A percentile compares a stretch with the other conserved stretches of the same genome.
These are phyloP conservation scores for Meghimatium bilineatum DNA, from an alignment of 2,888 invertebrate species.

Conservation along the genomic window DNA sequence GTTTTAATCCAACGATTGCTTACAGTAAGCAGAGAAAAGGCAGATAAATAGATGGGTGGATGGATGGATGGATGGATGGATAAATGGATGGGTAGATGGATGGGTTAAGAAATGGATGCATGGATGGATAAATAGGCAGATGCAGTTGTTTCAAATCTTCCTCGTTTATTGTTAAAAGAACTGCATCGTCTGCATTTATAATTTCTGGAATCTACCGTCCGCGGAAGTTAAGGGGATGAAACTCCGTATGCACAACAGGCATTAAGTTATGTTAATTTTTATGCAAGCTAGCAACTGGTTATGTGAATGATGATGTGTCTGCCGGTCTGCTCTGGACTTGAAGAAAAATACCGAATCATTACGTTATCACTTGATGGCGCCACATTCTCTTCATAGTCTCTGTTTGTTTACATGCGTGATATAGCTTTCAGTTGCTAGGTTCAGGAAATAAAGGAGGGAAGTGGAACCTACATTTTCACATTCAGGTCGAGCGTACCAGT, in stretches of 20 bases:
- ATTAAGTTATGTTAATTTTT: neutral
- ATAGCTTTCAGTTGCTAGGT: neutral
- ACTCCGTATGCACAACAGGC: neutral
- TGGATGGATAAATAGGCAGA: too few species aligned
- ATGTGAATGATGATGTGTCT: neutral
- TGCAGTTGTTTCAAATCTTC: too few species aligned
- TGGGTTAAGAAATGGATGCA: too few species aligned
- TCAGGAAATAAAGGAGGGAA: neutral
- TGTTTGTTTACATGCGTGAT: neutral
- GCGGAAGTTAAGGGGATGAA: too few species aligned
- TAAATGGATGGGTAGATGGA: too few species aligned
- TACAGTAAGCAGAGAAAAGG: too few species aligned
- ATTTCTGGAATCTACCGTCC: too few species aligned
- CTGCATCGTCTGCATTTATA: too few species aligned
- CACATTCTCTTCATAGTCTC: neutral
- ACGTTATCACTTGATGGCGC: neutral
- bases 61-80: too few species aligned
- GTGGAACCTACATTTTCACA: neutral
- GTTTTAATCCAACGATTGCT: too few species aligned
- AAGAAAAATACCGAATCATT: neutral
- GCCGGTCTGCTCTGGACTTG: neutral
- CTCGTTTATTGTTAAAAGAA: too few species aligned
- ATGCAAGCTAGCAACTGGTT: neutral
- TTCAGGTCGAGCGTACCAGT: neutral
- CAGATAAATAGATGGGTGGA: too few species aligned